These are phyloP conservation scores for Oryctolagus cuniculus DNA, from an alignment of 2,113 vertebrate species.

Conservation along the genomic window mOryCun1.1 NC_091439.1:67959001-67959500, in stretches of 20 bases:
- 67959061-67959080: slow-evolving; percentile 8
- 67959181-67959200: slow-evolving; percentile 41
- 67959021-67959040: background rate
- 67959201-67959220: background rate
- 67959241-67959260: background rate
- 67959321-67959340: background rate
- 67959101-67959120: slow-evolving; percentile 36
- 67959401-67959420: background rate
- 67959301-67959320: background rate
- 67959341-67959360: background rate
- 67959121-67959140: slow-evolving; percentile 37
- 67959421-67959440: background rate
- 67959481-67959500: background rate
- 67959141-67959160: background rate
- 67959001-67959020: background rate
- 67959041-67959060: background rate
- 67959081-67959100: background rate
- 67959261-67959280: background rate
- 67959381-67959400: background rate
- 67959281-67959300: slow-evolving; percentile 26
- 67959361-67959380: background rate
- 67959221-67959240: background rate
- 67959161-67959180: background rate
- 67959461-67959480: background rate
- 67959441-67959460: background rate